These are phyloP conservation scores for Pachyseris speciosa DNA, from an alignment of 64 coral and sea anemone species.

Conservation along the genomic window DNA sequence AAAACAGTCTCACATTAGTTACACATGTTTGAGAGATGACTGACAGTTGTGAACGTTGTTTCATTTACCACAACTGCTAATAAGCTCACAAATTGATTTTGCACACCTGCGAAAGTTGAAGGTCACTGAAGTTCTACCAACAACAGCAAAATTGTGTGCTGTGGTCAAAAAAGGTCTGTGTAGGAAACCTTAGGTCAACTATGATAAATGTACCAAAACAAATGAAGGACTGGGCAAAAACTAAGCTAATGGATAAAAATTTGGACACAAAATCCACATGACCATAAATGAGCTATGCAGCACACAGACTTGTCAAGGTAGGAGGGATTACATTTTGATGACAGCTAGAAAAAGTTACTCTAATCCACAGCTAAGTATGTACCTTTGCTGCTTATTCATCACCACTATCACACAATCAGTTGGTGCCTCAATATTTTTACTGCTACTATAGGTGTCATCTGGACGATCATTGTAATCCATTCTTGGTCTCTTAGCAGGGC, in stretches of 20 bases:
- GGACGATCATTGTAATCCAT: constrained; percentile 75
- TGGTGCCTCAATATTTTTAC: constrained; percentile 89
- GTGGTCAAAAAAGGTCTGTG: no score
- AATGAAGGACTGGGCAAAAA: no score
- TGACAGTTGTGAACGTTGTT: constrained; percentile 12
- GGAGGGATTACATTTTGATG: no score
- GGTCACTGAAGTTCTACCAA: background rate
- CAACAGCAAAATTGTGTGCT: constrained; percentile 51
- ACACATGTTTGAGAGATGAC: constrained; percentile 5
- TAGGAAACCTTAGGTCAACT: no score
- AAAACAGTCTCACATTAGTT: no score
- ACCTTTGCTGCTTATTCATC: constrained; percentile 90
- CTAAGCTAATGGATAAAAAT: no score
- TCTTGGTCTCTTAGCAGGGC: constrained; percentile 85
- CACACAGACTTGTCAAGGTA: no score
- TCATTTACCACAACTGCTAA: constrained; percentile 20
- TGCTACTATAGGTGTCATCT: constrained; percentile 59
- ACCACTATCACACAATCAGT: constrained; percentile 98
- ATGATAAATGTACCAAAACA: no score
- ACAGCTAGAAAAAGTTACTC: no score
- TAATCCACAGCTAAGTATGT: background rate
- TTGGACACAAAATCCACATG: no score
- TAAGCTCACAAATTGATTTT: constrained; percentile 17
- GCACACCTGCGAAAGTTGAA: constrained; percentile 44
- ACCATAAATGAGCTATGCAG: no score